Percentiles rank a stretch among this genome's conserved stretches.
phyloP scores from a whole-genome alignment of 2,888 invertebrate species.

The Laothoe populi region DNA sequence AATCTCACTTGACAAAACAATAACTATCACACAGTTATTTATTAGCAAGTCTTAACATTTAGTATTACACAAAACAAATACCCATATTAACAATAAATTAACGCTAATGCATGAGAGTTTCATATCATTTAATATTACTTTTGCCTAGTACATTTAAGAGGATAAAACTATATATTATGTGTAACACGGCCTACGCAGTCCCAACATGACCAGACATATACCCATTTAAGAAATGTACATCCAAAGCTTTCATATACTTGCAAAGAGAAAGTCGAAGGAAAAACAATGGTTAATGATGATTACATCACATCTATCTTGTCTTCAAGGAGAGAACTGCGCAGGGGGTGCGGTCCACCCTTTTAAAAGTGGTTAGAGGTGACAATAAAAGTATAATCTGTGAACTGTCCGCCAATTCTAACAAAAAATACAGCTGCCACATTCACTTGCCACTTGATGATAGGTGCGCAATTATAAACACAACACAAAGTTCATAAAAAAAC shows the following conservation, averaged over 20 bases:
- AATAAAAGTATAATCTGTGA: not conserved
- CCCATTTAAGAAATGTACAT: conserved; percentile 1
- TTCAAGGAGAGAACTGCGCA: conserved; percentile 6
- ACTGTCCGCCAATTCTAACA: conserved; percentile 5
- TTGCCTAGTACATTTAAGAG: conserved; percentile 54
- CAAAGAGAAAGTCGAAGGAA: conserved; percentile 15
- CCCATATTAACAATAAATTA: conserved; percentile 39
- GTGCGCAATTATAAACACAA: conserved; percentile 14
- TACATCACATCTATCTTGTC: conserved; percentile 3
- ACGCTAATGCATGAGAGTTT: conserved; percentile 47
- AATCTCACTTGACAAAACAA: too few relatives aligned
- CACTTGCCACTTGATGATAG: conserved; percentile 18
- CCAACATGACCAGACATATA: conserved; percentile 26
- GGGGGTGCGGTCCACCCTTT: conserved; percentile 10
- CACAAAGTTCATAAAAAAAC: conserved; percentile 19
- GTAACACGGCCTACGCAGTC: conserved; percentile 49
- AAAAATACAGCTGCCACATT: conserved; percentile 24
- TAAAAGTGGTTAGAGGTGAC: conserved; percentile 9
- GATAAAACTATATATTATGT: conserved; percentile 42
- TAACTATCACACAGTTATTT: too few relatives aligned
- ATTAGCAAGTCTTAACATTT: too few relatives aligned
- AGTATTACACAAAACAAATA: not conserved
- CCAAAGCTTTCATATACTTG: conserved; percentile 16
- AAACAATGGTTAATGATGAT: conserved; percentile 17
- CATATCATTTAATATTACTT: conserved; percentile 48